Base-by-base conservation (phyloP, 2,113 vertebrate species). In the Trachemys scripta region DNA sequence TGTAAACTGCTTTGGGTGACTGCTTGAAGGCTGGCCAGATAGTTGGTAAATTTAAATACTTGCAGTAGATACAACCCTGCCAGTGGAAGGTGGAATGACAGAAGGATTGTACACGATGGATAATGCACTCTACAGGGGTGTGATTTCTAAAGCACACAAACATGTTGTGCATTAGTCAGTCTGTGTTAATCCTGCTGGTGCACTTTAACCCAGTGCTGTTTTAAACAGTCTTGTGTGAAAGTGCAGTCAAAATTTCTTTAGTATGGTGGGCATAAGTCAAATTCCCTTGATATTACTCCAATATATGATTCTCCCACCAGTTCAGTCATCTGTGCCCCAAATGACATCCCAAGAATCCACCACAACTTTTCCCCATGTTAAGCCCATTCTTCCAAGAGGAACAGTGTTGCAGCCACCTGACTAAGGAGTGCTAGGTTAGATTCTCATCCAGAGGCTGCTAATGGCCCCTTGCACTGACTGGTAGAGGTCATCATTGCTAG, bases 31-130 rank as follows among this genome's bases (percentile, higher is more conserved):
- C 92, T 49, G 85, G 83, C 86, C 96, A 96, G 92, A 89, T 88
- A 89, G 92, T 79, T 80, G 47, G 92, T 88, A 92, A 94, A 94
- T 95, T 89, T 94, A 12, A 80, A 1, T 93, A 89, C 84, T 90
- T 85, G 76, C 80, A 38, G 90, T 90, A 91, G 75, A 84, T 89
- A 92, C 90, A 91, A 88, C 92, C 89, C 88, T 91, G 88, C 89
- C 92, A 93, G 92, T 82, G 92, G 80, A 93, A 80, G 80, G 65
- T 10, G 38, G 80, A 93, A 94, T 93, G 84, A 91, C 88, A 57
- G 65, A n/a, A 72, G 65, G n/a, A 38, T 72, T n/a, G n/a, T 22
- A 22, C 65, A 20, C 1, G 5, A 19, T 38, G n/a, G 14, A 9
- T 72, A 72, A 72, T 72, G 29, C 62, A 35, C 31, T n/a, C 62